Percentiles rank a stretch among this genome's conserved stretches.
phyloP scores from a whole-genome alignment of 2,113 vertebrate genomes.

The Panurus biarmicus region DNA sequence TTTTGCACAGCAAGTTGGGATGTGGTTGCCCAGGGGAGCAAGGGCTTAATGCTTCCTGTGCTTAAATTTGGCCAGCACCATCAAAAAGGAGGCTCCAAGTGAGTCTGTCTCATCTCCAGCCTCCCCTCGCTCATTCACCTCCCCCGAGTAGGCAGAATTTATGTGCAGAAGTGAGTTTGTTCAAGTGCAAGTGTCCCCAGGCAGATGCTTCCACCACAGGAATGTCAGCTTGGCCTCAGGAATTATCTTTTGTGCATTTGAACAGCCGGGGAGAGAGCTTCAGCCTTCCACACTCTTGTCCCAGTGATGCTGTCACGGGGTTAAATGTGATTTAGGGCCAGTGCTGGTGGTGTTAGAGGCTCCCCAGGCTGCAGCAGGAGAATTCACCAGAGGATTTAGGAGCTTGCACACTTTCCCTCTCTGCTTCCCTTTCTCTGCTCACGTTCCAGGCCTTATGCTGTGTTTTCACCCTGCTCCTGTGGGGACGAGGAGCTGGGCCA shows the following conservation, averaged over 20 bases:
- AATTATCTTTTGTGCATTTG: background rate
- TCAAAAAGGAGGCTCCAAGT: rapidly evolving
- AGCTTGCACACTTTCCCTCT: background rate
- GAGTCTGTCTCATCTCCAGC: background rate
- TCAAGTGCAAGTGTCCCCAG: background rate
- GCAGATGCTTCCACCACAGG: background rate
- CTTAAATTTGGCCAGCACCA: rapidly evolving
- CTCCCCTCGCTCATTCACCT: background rate
- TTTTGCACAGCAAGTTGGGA: background rate
- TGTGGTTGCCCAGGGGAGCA: rapidly evolving
- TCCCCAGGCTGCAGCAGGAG: background rate
- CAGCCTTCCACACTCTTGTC: background rate
- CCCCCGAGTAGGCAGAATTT: background rate
- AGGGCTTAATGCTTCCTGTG: rapidly evolving
- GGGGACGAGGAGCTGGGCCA: background rate
- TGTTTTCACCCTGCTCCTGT: background rate
- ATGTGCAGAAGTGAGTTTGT: background rate
- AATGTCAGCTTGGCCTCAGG: background rate
- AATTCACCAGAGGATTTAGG: background rate
- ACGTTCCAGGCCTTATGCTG: background rate
- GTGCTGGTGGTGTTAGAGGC: background rate
- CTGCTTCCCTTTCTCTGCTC: background rate
- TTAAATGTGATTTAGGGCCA: background rate
- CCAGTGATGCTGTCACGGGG: background rate
- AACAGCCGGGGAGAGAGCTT: background rate